Conservation (phyloP, 2,797 vertebrate species). For the Melanotaenia trifasciata region DNA sequence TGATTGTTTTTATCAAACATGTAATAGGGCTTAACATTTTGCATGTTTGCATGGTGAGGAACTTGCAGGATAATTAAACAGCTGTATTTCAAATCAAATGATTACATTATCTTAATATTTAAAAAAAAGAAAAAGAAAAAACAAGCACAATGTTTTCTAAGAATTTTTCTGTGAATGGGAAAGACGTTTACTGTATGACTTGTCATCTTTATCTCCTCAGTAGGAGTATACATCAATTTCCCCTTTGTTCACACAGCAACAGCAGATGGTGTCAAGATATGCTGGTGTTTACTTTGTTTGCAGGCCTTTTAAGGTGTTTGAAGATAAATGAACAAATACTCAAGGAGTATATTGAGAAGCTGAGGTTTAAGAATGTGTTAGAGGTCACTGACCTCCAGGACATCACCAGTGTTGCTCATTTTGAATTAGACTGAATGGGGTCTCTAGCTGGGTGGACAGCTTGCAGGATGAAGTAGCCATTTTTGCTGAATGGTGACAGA, state of each 20-base stretch:
- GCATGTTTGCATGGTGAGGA: background rate
- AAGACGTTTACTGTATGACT: background rate
- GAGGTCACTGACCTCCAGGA: background rate
- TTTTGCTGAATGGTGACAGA: background rate
- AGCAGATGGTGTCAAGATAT: background rate
- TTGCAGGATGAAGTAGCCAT: background rate
- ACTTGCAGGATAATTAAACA: background rate
- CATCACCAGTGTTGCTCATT: background rate
- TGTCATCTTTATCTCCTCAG: background rate
- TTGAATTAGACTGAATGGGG: background rate
- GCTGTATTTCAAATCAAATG: background rate
- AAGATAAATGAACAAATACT: background rate
- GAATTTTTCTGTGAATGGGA: background rate
- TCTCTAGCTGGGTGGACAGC: background rate
- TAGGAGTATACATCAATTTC: background rate
- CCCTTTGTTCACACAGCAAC: background rate
- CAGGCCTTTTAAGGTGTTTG: background rate
- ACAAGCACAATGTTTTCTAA: background rate
- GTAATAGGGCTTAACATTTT: background rate
- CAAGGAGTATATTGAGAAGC: background rate
- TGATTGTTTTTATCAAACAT: background rate
- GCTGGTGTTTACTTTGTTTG: background rate
- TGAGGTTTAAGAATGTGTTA: background rate
- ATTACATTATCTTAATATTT: background rate
- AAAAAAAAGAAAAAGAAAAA: background rate